Percentiles rank a stretch among this genome's conserved stretches.
phyloP scores from a whole-genome alignment of 2,888 invertebrate genomes.

The Pasiphila rectangulata region DNA sequence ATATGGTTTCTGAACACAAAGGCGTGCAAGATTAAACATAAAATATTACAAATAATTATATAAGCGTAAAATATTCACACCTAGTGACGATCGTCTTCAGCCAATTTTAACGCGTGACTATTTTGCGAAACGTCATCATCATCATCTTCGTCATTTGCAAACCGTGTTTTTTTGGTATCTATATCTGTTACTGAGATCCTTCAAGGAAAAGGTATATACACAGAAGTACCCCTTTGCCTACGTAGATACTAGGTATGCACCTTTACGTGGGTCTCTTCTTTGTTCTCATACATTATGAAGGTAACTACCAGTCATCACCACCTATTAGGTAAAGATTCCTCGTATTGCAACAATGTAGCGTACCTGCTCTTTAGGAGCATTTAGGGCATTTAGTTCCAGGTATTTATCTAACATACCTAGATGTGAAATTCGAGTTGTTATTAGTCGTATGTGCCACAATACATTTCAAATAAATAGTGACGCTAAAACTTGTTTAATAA shows the following conservation, averaged over 20 bases:
- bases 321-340: conserved; percentile 18
- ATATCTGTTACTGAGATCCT: not conserved
- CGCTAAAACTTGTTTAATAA: not conserved
- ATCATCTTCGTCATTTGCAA: too few species aligned
- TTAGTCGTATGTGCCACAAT: not conserved
- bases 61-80: too few species aligned
- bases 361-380: conserved; percentile 17
- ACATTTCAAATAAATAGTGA: conserved; percentile 2
- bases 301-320: conserved; percentile 10
- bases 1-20: too few species aligned
- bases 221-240: conserved; percentile 10
- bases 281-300: conserved; percentile 21
- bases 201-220: conserved; percentile 3
- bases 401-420: conserved; percentile 16
- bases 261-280: conserved; percentile 5
- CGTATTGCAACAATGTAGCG: conserved; percentile 23
- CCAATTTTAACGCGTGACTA: too few species aligned
- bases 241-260: not conserved
- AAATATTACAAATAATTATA: too few species aligned
- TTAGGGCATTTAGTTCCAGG: conserved; percentile 11
- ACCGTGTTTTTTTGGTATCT: too few species aligned
- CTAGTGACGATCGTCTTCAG: too few species aligned
- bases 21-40: too few species aligned
- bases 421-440: conserved; percentile 1
- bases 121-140: too few species aligned